Evolutionary conservation across 2,113 vertebrate species (phyloP).

Genomic region (Aythya baeri): DNA sequence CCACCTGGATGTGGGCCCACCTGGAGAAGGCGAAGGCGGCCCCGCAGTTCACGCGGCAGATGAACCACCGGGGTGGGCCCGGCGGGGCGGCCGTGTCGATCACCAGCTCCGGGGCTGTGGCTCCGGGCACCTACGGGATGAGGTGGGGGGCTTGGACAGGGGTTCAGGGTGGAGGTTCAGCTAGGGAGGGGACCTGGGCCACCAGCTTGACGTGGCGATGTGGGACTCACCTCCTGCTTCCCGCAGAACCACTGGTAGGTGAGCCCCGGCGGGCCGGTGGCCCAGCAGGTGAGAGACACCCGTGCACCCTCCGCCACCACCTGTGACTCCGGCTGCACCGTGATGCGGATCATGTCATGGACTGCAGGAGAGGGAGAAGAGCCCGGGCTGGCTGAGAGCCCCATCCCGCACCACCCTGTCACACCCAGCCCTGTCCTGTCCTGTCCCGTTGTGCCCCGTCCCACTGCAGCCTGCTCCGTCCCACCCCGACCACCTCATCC

Average conservation of each 20-base stretch:
- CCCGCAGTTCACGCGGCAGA: constrained; percentile 82
- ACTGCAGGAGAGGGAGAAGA: constrained; percentile 37
- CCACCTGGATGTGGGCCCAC: constrained; percentile 78
- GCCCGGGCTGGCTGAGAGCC: neutral
- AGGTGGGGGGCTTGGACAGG: neutral
- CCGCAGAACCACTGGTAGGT: constrained; percentile 87
- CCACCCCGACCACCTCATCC: neutral
- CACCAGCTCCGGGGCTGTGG: constrained; percentile 74
- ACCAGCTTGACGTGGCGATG: accelerated
- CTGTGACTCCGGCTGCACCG: constrained; percentile 77
- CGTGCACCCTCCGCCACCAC: constrained; percentile 50
- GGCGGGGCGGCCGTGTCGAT: neutral
- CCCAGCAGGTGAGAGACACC: constrained; percentile 78
- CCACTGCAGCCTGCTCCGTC: no score
- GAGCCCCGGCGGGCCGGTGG: constrained; percentile 69
- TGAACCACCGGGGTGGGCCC: constrained; percentile 75
- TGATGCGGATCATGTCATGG: constrained; percentile 74
- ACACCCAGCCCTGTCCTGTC: neutral
- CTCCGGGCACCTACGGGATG: constrained; percentile 72
- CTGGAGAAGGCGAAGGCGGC: constrained; percentile 78
- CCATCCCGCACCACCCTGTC: accelerated
- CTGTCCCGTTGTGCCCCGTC: no score
- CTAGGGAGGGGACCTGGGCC: accelerated
- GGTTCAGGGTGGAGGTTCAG: accelerated
- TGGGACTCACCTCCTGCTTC: constrained; percentile 77